phyloP scores from a whole-genome alignment of 2,888 invertebrate species.

The Spisula subtruncata region DNA sequence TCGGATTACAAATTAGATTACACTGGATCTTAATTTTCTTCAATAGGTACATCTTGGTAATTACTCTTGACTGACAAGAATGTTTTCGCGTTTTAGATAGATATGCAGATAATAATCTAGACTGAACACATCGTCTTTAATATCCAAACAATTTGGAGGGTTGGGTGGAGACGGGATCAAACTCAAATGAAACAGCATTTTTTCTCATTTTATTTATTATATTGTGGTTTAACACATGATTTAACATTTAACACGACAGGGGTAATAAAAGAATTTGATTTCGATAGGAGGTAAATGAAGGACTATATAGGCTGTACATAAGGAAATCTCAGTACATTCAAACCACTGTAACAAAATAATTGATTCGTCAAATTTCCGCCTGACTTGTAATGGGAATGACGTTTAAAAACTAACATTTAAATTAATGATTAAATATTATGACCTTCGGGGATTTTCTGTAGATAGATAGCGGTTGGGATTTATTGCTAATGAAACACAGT shows the following conservation, averaged over 20 bases:
- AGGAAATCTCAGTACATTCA: not conserved
- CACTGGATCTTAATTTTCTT: no score
- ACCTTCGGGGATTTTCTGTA: not conserved
- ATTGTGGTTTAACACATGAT: not conserved
- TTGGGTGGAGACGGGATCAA: no score
- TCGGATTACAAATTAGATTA: no score
- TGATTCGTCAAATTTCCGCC: slow-evolving; percentile 18
- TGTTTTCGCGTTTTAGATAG: no score
- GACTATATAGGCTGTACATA: not conserved
- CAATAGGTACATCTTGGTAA: no score
- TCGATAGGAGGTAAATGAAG: not conserved
- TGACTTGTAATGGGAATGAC: not conserved
- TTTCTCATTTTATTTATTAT: no score
- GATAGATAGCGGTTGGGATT: not conserved
- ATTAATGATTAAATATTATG: not conserved
- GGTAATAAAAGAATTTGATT: not conserved
- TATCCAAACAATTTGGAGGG: no score
- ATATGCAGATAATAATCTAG: no score
- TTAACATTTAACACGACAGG: slow-evolving; percentile 2
- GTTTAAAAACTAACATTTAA: not conserved
- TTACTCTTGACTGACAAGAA: no score
- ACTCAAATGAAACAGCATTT: no score
- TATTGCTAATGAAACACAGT: not conserved
- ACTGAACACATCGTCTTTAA: no score
- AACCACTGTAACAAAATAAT: not conserved